These are phyloP conservation scores for Pagrus major DNA, from an alignment of 2,113 vertebrate genomes.

Conservation along the genomic window DNA sequence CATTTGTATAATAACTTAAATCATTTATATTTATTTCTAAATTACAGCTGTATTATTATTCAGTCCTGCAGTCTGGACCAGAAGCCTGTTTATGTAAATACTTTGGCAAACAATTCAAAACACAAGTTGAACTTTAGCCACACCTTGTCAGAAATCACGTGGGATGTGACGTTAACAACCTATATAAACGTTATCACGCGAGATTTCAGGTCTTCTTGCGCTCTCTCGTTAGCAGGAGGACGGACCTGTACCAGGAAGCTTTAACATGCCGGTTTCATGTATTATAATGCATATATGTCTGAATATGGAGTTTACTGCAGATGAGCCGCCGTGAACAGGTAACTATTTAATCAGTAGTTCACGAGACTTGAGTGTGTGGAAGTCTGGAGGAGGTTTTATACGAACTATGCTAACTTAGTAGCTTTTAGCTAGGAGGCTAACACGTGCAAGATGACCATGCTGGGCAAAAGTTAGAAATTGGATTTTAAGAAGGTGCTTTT, in stretches of 20 bases:
- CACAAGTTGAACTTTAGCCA: constrained; percentile 16
- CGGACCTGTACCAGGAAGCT: fast-evolving
- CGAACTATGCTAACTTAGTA: constrained; percentile 5
- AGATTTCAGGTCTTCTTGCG: not conserved
- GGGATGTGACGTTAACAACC: constrained; percentile 13
- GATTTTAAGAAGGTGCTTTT: fast-evolving
- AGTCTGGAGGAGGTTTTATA: fast-evolving
- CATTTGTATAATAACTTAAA: too few species aligned
- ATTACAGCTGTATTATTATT: too few species aligned
- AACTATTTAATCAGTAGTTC: not conserved
- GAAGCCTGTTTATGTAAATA: too few species aligned
- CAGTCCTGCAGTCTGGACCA: too few species aligned
- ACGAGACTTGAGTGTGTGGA: fast-evolving
- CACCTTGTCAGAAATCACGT: constrained; percentile 50
- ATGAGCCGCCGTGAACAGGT: constrained; percentile 50
- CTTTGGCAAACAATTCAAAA: too few species aligned
- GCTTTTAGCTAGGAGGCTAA: constrained; percentile 34
- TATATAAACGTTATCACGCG: constrained; percentile 28
- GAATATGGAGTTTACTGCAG: fast-evolving
- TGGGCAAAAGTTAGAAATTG: fast-evolving
- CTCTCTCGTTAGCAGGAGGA: fast-evolving
- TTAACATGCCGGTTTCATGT: fast-evolving
- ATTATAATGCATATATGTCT: fast-evolving
- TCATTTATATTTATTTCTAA: too few species aligned
- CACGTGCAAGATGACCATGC: constrained; percentile 51